Percentiles rank a stretch among this genome's conserved stretches.
These are phyloP conservation scores for Tragopan temminckii DNA, from an alignment of 2,797 vertebrate species.

Conservation along the genomic window DNA sequence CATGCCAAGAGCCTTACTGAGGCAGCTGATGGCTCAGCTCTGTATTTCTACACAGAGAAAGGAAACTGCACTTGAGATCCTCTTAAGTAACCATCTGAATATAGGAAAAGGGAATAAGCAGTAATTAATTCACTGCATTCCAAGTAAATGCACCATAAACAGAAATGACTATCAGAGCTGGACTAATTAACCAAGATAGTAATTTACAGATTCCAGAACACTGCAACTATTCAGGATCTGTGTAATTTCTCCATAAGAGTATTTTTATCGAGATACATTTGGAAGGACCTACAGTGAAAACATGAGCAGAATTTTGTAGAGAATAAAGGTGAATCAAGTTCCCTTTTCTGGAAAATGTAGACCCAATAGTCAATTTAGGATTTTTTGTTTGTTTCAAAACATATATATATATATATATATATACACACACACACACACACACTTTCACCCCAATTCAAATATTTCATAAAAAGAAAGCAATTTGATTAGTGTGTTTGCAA, in stretches of 20 bases:
- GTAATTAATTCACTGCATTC: constrained; percentile 12
- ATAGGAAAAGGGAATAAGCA: not conserved
- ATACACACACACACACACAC: no score
- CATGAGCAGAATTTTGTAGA: accelerated
- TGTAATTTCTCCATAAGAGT: not conserved
- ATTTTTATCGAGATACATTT: not conserved
- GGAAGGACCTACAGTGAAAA: not conserved
- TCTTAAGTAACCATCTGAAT: not conserved
- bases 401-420: not conserved
- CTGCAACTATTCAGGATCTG: not conserved
- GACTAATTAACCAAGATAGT: constrained; percentile 31
- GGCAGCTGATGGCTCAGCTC: not conserved
- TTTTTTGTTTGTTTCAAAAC: not conserved
- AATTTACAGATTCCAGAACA: not conserved
- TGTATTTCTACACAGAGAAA: not conserved
- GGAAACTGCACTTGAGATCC: not conserved
- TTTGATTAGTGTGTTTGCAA: not conserved
- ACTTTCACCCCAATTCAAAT: not conserved
- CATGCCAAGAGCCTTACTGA: not conserved
- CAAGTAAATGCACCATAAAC: constrained; percentile 23
- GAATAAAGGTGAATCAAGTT: not conserved
- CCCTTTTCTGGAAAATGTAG: not conserved
- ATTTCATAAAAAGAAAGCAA: not conserved
- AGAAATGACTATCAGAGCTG: constrained; percentile 14
- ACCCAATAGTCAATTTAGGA: not conserved